Evolutionary conservation across 1,140 invertebrate genomes (phyloP), one percentile per base, ranked within the genome.

Genomic region (Papilio polytes): DNA sequence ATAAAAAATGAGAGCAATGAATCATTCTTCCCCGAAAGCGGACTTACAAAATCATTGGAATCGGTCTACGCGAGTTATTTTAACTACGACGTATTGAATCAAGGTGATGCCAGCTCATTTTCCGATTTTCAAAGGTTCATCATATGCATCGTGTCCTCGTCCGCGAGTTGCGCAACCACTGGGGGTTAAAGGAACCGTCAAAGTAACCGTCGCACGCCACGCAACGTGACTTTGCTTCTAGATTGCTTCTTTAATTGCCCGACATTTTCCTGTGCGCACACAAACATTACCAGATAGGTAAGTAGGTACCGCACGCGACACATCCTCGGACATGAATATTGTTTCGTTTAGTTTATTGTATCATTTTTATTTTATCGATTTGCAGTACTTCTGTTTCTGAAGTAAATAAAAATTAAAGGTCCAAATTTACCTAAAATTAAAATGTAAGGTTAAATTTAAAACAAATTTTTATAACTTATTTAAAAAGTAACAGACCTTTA

Each of bases 191-290:
- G 87, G 88, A 85, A 88, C 85, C 86, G 88, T 91, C 89, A 89
- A 84, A 80, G 80, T 80, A 83, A 78, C 83, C 80, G 78, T 74
- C 81, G 80, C 74, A 77, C 76, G 74, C 78, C 48, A 70, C 13
- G 72, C 78, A 86, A 90, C 89, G 90, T 90, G 90, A 92, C 87
- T 86, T 83, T 86, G 82, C 88, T 88, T 87, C 86, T 89, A 84
- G 88, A 91, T 90, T 86, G 78, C 85, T 86, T 84, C 81, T 89
- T 88, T 85, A 84, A 80, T 80, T 80, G 63, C 80, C 41, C 63
- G 36, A 73, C 79, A 82, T 92, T 90, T 92, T 90, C 91, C 87
- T 91, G 87, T 86, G 77, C 80, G 73, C 26, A 13, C 26, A 15
- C 63, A 70, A 70, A 70, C 81, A 70, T 31, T 70, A 26, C 22